These are phyloP conservation scores for Etheostoma nigrum DNA, from an alignment of 2,797 vertebrate genomes.

Conservation along the genomic window DNA sequence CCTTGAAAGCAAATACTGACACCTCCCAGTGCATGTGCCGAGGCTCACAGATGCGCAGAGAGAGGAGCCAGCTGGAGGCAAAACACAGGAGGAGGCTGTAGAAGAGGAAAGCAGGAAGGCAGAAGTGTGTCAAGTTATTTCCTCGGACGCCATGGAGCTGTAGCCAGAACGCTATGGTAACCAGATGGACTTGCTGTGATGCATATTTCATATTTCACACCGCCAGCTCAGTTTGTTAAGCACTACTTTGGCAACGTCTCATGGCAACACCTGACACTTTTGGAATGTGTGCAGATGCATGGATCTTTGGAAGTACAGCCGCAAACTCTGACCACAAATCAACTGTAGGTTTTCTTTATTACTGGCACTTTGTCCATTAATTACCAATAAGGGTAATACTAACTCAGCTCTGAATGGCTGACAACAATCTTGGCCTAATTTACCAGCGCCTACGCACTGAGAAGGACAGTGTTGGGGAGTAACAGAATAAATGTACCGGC, in stretches of 20 bases:
- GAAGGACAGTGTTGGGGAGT: conserved; percentile 42
- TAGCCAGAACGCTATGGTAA: conserved; percentile 38
- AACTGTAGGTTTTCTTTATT: background rate
- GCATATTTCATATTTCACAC: conserved; percentile 56
- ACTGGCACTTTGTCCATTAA: conserved; percentile 5
- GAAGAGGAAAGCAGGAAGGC: conserved; percentile 22
- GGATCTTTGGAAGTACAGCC: conserved; percentile 5
- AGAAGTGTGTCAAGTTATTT: conserved; percentile 58
- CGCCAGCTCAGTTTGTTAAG: conserved; percentile 29
- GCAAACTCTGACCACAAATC: conserved; percentile 13
- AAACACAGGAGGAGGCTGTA: conserved; percentile 22
- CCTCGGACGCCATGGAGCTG: conserved; percentile 43
- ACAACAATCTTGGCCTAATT: conserved; percentile 28
- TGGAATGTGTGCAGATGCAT: conserved; percentile 30
- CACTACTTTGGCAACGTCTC: conserved; percentile 22
- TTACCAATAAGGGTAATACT: conserved; percentile 6
- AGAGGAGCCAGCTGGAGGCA: conserved; percentile 65
- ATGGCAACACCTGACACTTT: conserved; percentile 27
- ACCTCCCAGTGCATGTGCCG: conserved; percentile 47
- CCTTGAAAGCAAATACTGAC: conserved; percentile 69
- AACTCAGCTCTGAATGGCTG: conserved; percentile 22
- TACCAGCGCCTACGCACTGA: conserved; percentile 13
- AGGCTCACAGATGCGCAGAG: conserved; percentile 52
- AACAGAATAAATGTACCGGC: too few species aligned
- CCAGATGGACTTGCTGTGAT: conserved; percentile 68